Percentiles rank a stretch among this genome's conserved stretches.
Evolutionary conservation across 2,888 invertebrate species (phyloP).

Genomic region (Lepidocyrtinus sp.): DNA sequence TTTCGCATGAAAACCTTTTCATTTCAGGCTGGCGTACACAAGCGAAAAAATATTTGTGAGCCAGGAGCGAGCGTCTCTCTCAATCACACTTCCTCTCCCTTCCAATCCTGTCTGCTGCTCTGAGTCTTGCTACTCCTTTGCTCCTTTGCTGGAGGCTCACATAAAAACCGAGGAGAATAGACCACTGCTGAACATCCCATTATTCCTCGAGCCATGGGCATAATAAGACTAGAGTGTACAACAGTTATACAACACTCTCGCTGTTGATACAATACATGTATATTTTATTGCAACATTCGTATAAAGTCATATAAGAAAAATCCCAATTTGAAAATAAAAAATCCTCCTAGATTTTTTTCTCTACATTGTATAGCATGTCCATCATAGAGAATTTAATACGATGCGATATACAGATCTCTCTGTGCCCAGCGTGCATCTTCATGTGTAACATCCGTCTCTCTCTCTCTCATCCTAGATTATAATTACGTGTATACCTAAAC

Average conservation of each 20-base stretch:
- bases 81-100: conserved; percentile 62
- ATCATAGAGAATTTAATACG: background rate
- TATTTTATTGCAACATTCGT: background rate
- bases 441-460: background rate
- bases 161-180: conserved; percentile 41
- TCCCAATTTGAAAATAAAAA: background rate
- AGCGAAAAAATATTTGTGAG: conserved; percentile 55
- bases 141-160: conserved; percentile 56
- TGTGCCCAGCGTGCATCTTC: background rate
- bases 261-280: conserved; percentile 28
- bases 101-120: conserved; percentile 58
- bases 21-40: conserved; percentile 58
- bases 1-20: conserved; percentile 31
- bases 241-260: no score
- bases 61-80: conserved; percentile 53
- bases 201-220: no score
- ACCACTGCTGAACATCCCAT: conserved; percentile 57
- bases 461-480: background rate
- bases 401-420: background rate
- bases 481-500: background rate
- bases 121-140: conserved; percentile 34
- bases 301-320: background rate
- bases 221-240: no score
- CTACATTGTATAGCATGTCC: background rate
- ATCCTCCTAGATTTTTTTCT: background rate